Evolutionary conservation across 1,140 invertebrate genomes (phyloP).

Genomic region (Papilio helenus): DNA sequence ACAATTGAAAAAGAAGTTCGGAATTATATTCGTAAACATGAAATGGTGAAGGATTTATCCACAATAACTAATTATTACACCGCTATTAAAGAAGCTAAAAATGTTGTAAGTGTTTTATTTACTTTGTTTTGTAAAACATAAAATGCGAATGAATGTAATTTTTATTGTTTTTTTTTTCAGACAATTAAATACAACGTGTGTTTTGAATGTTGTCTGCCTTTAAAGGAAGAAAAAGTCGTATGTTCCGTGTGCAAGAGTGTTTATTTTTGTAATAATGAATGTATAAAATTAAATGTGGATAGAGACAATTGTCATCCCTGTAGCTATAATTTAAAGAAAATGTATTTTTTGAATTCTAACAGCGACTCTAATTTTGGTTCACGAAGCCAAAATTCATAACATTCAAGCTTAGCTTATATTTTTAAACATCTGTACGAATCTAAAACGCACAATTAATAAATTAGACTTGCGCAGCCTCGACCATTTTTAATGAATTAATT

Average conservation of each 20-base stretch:
- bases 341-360: slow-evolving; percentile 48
- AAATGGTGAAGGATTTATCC: slow-evolving; percentile 16
- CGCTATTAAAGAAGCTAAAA: slow-evolving; percentile 57
- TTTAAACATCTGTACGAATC: too few species aligned
- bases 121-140: slow-evolving; percentile 7
- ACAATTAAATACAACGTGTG: slow-evolving; percentile 65
- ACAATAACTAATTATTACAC: slow-evolving; percentile 42
- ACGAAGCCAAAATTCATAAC: neutral
- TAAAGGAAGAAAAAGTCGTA: slow-evolving; percentile 53
- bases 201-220: slow-evolving; percentile 68
- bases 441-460: too few species aligned
- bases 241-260: slow-evolving; percentile 63
- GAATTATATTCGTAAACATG: slow-evolving; percentile 43
- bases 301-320: slow-evolving; percentile 66
- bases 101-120: slow-evolving; percentile 48
- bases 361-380: neutral
- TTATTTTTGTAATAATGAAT: slow-evolving; percentile 64
- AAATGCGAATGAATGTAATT: neutral
- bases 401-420: too few species aligned
- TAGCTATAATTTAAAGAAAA: slow-evolving; percentile 56
- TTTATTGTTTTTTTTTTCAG: slow-evolving; percentile 52
- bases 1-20: slow-evolving; percentile 54
- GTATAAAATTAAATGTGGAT: slow-evolving; percentile 60
- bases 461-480: too few species aligned
- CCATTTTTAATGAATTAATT: too few species aligned